These are phyloP conservation scores for Zelostemma sp. DNA, from an alignment of 1,140 invertebrate species.

Conservation along the genomic window DNA sequence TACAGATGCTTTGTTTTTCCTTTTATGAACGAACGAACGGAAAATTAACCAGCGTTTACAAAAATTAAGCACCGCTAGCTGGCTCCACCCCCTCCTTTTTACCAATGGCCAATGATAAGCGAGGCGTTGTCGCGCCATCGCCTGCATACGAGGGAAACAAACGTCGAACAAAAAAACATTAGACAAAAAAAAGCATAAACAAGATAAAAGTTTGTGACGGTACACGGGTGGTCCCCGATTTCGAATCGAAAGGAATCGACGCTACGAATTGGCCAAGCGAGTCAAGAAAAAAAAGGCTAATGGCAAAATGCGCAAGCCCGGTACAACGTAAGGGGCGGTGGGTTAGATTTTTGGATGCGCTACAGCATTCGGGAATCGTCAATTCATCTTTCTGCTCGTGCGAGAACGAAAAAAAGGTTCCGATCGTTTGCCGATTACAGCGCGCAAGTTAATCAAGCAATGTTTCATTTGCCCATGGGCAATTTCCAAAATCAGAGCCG, in stretches of 20 bases:
- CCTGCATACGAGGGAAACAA: slow-evolving; percentile 32
- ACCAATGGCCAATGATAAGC: slow-evolving; percentile 67
- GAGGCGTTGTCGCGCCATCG: slow-evolving; percentile 50
- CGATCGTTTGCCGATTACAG: neutral
- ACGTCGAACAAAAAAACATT: slow-evolving; percentile 29
- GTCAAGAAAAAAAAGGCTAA: slow-evolving; percentile 33
- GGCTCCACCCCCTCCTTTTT: slow-evolving; percentile 70
- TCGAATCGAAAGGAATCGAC: slow-evolving; percentile 46
- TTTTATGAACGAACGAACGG: slow-evolving; percentile 55
- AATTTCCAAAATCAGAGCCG: slow-evolving; percentile 18
- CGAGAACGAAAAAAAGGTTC: slow-evolving; percentile 4
- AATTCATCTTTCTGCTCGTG: slow-evolving; percentile 10
- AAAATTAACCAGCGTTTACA: slow-evolving; percentile 59
- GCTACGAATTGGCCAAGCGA: slow-evolving; percentile 65
- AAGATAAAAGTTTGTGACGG: slow-evolving; percentile 32
- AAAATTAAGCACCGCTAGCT: slow-evolving; percentile 68
- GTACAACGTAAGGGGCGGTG: slow-evolving; percentile 46
- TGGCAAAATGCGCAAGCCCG: slow-evolving; percentile 46
- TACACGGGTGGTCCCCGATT: slow-evolving; percentile 24
- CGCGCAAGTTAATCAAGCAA: slow-evolving; percentile 6
- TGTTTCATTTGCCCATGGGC: slow-evolving; percentile 7
- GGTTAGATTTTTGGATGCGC: slow-evolving; percentile 58
- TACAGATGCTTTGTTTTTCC: slow-evolving; percentile 34
- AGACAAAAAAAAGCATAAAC: slow-evolving; percentile 26
- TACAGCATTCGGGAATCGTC: slow-evolving; percentile 55